Conservation (phyloP, 2,113 vertebrate genomes). For the Picathartes gymnocephalus region DNA sequence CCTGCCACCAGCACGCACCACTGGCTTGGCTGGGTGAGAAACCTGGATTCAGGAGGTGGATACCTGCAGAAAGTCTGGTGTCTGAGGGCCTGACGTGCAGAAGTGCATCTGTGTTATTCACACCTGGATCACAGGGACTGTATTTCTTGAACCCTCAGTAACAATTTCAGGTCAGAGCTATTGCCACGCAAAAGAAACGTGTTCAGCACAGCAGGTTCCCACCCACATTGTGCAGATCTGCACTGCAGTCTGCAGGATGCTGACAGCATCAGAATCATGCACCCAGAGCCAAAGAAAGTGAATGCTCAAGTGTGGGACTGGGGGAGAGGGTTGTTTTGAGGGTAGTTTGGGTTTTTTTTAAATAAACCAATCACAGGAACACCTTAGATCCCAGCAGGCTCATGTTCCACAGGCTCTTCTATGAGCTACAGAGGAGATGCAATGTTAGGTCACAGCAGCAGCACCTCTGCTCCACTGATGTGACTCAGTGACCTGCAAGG, state of each 20-base stretch:
- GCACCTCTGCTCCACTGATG: neutral
- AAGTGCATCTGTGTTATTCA: fast-evolving
- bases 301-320: fast-evolving
- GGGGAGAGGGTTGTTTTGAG: neutral
- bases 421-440: fast-evolving
- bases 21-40: neutral
- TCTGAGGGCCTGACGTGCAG: neutral
- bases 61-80: neutral
- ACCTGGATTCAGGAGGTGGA: neutral
- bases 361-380: no score
- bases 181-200: neutral
- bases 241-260: neutral
- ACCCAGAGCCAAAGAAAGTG: neutral
- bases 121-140: neutral
- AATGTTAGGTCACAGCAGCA: neutral
- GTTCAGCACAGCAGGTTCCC: neutral
- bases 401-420: neutral
- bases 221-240: neutral
- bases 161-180: neutral
- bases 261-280: fast-evolving
- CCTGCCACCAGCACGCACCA: fast-evolving
- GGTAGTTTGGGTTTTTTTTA: neutral
- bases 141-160: neutral
- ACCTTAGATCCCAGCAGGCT: neutral
- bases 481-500: fast-evolving